phyloP scores from a whole-genome alignment of 2,113 vertebrate genomes.

The Microtus pennsylvanicus region DNA sequence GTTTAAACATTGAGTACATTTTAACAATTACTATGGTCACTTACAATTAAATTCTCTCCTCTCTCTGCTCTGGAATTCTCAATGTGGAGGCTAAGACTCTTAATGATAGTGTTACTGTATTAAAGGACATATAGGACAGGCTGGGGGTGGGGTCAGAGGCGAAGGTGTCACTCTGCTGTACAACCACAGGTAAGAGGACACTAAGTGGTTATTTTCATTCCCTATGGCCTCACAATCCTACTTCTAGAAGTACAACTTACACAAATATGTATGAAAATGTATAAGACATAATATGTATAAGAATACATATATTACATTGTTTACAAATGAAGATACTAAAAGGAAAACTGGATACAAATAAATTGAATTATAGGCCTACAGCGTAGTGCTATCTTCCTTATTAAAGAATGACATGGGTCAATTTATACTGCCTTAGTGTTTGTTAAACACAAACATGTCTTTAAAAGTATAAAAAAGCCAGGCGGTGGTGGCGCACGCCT shows the following conservation, averaged over 20 bases:
- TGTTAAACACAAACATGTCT: not conserved
- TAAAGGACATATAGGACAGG: not conserved
- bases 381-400: not conserved
- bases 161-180: not conserved
- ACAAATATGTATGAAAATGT: not conserved
- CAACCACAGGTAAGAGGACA: not conserved
- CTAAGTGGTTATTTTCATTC: not conserved
- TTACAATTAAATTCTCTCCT: conserved; percentile 45
- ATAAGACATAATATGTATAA: conserved; percentile 18
- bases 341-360: conserved; percentile 39
- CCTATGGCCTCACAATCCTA: not conserved
- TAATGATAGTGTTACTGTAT: not conserved
- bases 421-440: not conserved
- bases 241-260: not conserved
- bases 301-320: not conserved
- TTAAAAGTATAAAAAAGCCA: not conserved
- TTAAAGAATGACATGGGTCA: not conserved
- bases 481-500: no score
- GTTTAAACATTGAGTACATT: not conserved
- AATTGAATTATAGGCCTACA: not conserved
- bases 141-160: not conserved
- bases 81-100: not conserved
- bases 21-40: conserved; percentile 1
- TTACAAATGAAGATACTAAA: conserved; percentile 20
- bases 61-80: not conserved